A percentile compares a stretch with the other conserved stretches of the same genome.
Conservation (phyloP, 2,797 vertebrate species). For the Sternotherus odoratus region DNA sequence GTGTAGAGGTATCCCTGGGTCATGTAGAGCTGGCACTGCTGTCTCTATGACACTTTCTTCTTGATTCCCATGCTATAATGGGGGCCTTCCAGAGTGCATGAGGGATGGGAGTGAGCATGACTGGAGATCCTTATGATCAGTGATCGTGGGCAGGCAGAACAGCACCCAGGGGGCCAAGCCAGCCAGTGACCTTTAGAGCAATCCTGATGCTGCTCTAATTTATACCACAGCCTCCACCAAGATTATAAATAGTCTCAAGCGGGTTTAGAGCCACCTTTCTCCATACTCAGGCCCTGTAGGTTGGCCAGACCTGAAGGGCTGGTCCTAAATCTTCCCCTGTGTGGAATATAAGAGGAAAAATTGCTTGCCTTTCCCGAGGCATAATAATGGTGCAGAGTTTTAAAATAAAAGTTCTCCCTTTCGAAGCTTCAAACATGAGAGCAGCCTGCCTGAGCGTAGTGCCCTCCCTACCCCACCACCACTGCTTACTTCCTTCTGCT, state of each 20-base stretch:
- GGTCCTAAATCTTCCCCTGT: background rate
- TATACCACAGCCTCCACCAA: background rate
- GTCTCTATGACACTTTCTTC: background rate
- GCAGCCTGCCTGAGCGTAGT: background rate
- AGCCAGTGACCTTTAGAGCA: background rate
- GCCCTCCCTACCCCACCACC: background rate
- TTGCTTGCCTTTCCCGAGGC: background rate
- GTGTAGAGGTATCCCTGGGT: background rate
- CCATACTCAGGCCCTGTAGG: background rate
- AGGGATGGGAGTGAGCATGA: background rate
- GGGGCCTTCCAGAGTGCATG: background rate
- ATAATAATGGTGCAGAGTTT: fast-evolving
- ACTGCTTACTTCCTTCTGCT: background rate
- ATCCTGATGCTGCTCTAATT: background rate
- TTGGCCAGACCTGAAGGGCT: background rate
- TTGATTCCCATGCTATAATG: background rate
- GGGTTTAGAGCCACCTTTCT: background rate
- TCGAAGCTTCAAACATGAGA: background rate
- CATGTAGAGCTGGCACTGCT: background rate
- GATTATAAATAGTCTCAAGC: background rate
- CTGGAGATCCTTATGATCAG: background rate
- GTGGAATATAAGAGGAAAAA: fast-evolving
- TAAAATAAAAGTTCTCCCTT: background rate
- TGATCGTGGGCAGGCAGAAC: background rate
- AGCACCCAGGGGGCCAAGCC: background rate